Evolutionary conservation across 2,797 vertebrate genomes (phyloP).

Genomic region (Gobionotothen gibberifrons): DNA sequence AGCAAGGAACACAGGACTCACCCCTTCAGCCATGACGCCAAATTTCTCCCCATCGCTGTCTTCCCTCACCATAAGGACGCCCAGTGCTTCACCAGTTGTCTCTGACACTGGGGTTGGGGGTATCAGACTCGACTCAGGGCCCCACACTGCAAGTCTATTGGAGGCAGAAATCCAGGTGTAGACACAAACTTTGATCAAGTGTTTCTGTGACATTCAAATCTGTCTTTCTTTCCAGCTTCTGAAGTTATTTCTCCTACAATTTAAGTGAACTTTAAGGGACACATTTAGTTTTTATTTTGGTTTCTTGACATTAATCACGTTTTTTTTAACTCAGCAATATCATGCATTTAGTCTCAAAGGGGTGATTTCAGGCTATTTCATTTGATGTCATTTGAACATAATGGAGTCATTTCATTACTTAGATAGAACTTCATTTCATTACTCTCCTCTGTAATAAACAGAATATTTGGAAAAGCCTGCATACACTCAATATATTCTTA

Average conservation of each 20-base stretch:
- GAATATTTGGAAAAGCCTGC: slow-evolving; percentile 46
- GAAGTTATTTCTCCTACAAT: slow-evolving; percentile 1
- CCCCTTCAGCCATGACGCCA: slow-evolving; percentile 86
- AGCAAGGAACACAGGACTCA: slow-evolving; percentile 80
- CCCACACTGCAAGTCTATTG: slow-evolving; percentile 76
- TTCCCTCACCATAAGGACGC: slow-evolving; percentile 85
- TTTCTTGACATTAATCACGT: slow-evolving; percentile 11
- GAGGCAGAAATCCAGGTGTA: slow-evolving; percentile 88
- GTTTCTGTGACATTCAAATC: slow-evolving; percentile 16
- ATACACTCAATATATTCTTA: slow-evolving; percentile 45
- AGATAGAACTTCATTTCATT: slow-evolving; percentile 36
- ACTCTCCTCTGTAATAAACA: slow-evolving; percentile 52
- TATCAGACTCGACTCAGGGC: slow-evolving; percentile 75
- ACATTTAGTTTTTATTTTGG: slow-evolving; percentile 15
- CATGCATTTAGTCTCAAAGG: slow-evolving; percentile 24
- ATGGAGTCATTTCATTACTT: slow-evolving; percentile 37
- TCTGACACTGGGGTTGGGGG: slow-evolving; percentile 80
- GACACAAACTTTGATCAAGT: slow-evolving; percentile 23
- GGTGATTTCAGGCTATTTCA: slow-evolving; percentile 4
- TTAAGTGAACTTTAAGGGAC: slow-evolving; percentile 10
- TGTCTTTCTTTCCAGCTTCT: background rate
- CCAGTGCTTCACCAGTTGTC: slow-evolving; percentile 83
- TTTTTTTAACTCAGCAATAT: slow-evolving; percentile 9
- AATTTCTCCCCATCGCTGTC: slow-evolving; percentile 91
- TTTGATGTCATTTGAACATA: slow-evolving; percentile 28